Percentiles rank a stretch among this genome's conserved stretches.
Evolutionary conservation across 2,113 vertebrate species (phyloP).

Genomic region (Trematomus loennbergii): DNA sequence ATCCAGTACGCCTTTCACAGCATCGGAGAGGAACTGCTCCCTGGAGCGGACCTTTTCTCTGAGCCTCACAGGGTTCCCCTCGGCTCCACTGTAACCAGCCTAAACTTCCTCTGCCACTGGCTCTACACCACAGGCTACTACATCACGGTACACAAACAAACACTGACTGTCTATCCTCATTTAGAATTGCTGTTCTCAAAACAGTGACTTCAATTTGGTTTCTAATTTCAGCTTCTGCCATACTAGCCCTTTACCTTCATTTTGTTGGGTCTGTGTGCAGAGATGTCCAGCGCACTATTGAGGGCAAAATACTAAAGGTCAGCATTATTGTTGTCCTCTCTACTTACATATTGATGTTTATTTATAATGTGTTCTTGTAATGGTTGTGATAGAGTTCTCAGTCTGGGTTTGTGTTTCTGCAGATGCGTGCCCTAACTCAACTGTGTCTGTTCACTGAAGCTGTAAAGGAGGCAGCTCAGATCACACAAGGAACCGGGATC

Average conservation of each 20-base stretch:
- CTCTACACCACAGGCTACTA: conserved; percentile 88
- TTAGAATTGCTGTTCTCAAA: neutral
- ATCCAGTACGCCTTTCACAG: conserved; percentile 87
- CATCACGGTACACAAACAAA: conserved; percentile 82
- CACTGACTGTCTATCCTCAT: neutral
- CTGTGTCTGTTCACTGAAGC: conserved; percentile 79
- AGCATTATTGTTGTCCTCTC: conserved; percentile 11
- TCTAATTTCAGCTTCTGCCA: conserved; percentile 87
- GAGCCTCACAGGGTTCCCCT: conserved; percentile 86
- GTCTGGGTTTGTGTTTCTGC: conserved; percentile 26
- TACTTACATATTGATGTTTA: neutral
- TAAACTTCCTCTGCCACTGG: conserved; percentile 90
- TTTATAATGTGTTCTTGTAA: neutral
- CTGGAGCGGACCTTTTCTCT: conserved; percentile 91
- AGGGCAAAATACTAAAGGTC: conserved; percentile 93
- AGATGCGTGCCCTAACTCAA: conserved; percentile 76
- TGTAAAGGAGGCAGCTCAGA: conserved; percentile 66
- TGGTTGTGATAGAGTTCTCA: neutral
- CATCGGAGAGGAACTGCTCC: conserved; percentile 84
- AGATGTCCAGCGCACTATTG: conserved; percentile 84
- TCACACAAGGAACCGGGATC: conserved; percentile 65
- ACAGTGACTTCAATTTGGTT: neutral
- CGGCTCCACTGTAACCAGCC: conserved; percentile 84
- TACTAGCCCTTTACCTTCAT: conserved; percentile 90
- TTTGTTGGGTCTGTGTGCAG: conserved; percentile 88